Percentiles rank a stretch among this genome's conserved stretches.
These are phyloP conservation scores for Actenoides hombroni DNA, from an alignment of 2,113 vertebrate species.

Conservation along the genomic window DNA sequence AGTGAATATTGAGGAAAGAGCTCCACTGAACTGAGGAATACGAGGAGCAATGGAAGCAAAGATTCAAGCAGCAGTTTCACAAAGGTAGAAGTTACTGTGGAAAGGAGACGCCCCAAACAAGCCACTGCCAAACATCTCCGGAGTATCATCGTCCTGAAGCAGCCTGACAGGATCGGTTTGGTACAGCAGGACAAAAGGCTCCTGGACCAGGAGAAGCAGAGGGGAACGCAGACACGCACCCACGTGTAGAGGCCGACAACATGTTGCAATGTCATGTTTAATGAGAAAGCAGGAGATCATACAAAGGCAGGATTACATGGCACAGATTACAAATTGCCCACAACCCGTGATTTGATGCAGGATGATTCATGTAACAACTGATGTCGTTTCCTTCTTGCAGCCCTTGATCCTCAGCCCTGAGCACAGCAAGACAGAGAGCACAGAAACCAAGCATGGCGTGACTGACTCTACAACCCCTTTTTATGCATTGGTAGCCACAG, in stretches of 20 bases:
- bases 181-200: not conserved
- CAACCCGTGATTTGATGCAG: not conserved
- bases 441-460: not conserved
- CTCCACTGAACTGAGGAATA: not conserved
- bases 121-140: rapidly evolving
- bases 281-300: not conserved
- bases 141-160: not conserved
- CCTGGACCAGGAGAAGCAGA: not conserved
- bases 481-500: not conserved
- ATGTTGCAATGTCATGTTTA: conserved; percentile 20
- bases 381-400: not conserved
- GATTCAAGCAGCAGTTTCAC: not conserved
- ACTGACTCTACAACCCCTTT: not conserved
- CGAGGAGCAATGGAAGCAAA: not conserved
- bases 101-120: not conserved
- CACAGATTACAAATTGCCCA: not conserved
- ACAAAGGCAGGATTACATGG: not conserved
- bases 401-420: not conserved
- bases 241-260: not conserved
- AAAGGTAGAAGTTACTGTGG: not conserved
- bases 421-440: not conserved
- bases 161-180: rapidly evolving
- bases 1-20: rapidly evolving
- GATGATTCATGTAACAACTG: not conserved
- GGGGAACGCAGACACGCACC: not conserved